Conservation (phyloP, 2,888 invertebrate genomes). For the Xylocampa areola region DNA sequence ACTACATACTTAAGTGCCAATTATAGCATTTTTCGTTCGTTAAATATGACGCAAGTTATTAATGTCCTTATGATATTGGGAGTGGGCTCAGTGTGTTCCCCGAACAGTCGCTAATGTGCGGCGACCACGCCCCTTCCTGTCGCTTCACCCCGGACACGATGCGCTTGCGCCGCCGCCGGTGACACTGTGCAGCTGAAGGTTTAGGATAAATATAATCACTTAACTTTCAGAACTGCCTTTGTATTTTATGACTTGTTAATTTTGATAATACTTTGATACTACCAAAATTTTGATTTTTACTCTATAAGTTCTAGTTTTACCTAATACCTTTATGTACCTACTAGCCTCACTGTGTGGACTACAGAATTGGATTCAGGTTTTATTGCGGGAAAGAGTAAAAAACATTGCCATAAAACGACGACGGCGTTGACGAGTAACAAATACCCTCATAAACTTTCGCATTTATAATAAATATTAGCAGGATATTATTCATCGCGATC, state of each 20-base stretch:
- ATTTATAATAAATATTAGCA: too few species aligned
- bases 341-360: too few species aligned
- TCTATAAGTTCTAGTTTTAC: too few species aligned
- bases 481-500: too few species aligned
- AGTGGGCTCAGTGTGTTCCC: slow-evolving; percentile 63
- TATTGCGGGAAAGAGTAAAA: too few species aligned
- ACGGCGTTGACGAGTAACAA: too few species aligned
- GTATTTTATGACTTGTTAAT: slow-evolving; percentile 20
- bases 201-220: slow-evolving; percentile 51
- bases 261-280: neutral
- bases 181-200: slow-evolving; percentile 57
- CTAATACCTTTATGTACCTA: too few species aligned
- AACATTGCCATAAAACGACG: too few species aligned
- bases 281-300: too few species aligned
- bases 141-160: slow-evolving; percentile 63
- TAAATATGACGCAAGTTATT: slow-evolving; percentile 59
- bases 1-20: slow-evolving; percentile 54
- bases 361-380: too few species aligned
- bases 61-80: slow-evolving; percentile 64
- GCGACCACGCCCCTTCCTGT: slow-evolving; percentile 84
- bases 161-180: slow-evolving; percentile 51
- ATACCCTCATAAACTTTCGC: too few species aligned
- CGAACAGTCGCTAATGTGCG: slow-evolving; percentile 79
- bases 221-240: slow-evolving; percentile 43
- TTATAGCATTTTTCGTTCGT: slow-evolving; percentile 58